Evolutionary conservation across 2,113 vertebrate genomes (phyloP).

Genomic region (Propithecus coquereli): DNA sequence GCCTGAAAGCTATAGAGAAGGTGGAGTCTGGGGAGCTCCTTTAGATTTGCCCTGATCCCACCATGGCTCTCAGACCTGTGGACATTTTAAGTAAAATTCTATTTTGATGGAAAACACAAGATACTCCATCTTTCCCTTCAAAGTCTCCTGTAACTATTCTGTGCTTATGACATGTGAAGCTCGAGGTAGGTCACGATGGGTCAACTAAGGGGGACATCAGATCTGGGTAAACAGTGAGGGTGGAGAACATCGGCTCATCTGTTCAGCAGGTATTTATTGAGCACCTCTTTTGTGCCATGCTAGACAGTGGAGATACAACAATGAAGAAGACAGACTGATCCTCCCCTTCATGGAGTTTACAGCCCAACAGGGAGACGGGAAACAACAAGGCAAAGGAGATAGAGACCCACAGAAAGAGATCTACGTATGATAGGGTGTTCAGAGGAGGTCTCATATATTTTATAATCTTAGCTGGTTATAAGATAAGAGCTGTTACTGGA

Average conservation of each 20-base stretch:
- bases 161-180: neutral
- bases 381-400: neutral
- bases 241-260: neutral
- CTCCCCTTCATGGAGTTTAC: neutral
- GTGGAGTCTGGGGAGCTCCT: neutral
- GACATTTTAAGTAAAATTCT: neutral
- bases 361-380: neutral
- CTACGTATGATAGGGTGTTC: neutral
- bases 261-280: neutral
- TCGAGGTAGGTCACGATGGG: neutral
- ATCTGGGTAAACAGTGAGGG: neutral
- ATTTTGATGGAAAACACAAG: neutral
- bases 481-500: neutral
- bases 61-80: neutral
- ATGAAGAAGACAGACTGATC: neutral
- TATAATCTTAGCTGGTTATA: neutral
- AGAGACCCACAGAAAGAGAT: neutral
- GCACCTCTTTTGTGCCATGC: neutral
- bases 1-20: neutral
- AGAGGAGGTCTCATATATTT: neutral
- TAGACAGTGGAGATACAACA: neutral
- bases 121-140: neutral
- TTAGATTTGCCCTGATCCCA: neutral
- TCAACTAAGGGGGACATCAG: neutral
- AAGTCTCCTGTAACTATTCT: neutral